phyloP scores from a whole-genome alignment of 1,140 invertebrate genomes.

The Ptiloglossa arizonensis region DNA sequence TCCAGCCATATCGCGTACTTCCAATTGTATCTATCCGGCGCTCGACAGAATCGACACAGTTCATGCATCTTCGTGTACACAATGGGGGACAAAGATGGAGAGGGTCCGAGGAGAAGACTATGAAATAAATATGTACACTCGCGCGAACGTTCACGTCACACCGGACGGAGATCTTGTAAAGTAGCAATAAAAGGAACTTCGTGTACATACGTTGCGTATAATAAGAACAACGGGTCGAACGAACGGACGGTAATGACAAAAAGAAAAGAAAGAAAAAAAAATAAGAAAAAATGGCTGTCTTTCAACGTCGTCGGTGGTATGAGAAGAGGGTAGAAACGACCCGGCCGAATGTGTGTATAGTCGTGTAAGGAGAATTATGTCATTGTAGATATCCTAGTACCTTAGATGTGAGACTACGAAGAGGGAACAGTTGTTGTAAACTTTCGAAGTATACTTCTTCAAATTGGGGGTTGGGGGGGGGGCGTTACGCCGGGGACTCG shows the following conservation, averaged over 20 bases:
- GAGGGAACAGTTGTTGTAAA: constrained; percentile 70
- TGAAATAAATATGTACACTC: not conserved
- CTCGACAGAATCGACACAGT: constrained; percentile 17
- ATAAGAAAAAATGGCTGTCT: not conserved
- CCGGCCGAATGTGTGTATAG: constrained; percentile 51
- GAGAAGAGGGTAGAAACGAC: constrained; percentile 7
- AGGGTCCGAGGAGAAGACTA: not conserved
- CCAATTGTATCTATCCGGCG: constrained; percentile 32
- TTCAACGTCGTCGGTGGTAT: not conserved
- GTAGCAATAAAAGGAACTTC: constrained; percentile 72
- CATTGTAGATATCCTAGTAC: constrained; percentile 80
- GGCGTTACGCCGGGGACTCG: constrained; percentile 21
- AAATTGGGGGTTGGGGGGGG: not conserved
- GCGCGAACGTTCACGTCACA: constrained; percentile 22
- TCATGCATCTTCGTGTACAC: not conserved
- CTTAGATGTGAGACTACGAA: constrained; percentile 74
- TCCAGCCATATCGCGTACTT: constrained; percentile 48
- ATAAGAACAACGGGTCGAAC: constrained; percentile 11
- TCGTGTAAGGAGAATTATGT: constrained; percentile 70
- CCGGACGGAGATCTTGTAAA: constrained; percentile 67
- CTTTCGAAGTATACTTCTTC: constrained; percentile 51
- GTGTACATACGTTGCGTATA: constrained; percentile 64
- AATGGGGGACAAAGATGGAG: not conserved
- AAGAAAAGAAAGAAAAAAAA: too few species aligned
- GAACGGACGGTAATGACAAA: too few species aligned